Evolutionary conservation across 2,888 invertebrate species (phyloP).

Genomic region (Dasypolia templi): DNA sequence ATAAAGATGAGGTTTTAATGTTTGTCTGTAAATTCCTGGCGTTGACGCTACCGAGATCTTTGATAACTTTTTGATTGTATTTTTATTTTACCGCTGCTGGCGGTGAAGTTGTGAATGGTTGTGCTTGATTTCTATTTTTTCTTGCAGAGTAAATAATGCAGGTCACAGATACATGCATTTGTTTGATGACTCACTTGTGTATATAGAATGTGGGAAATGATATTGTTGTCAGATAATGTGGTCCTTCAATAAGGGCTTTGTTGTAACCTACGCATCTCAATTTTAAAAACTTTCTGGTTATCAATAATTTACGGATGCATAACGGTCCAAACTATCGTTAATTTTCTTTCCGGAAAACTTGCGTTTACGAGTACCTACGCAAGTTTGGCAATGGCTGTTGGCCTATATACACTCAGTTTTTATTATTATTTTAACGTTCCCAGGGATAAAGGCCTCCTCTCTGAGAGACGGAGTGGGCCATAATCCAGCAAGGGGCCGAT

Average conservation of each 20-base stretch:
- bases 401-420: not conserved
- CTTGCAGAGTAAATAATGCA: not conserved
- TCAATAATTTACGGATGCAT: not conserved
- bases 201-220: not conserved
- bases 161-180: not conserved
- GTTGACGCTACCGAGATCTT: constrained; percentile 18
- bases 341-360: not conserved
- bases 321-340: not conserved
- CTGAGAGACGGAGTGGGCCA: not conserved
- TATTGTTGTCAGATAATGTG: not conserved
- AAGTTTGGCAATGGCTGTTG: not conserved
- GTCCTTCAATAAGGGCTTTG: not conserved
- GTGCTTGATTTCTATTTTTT: not conserved
- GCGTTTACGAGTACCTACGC: not conserved
- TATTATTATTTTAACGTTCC: not conserved
- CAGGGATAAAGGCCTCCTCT: not conserved
- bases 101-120: not conserved
- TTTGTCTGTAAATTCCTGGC: constrained; percentile 4
- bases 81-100: not conserved
- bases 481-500: not conserved
- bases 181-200: not conserved
- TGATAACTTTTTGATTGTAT: constrained; percentile 14
- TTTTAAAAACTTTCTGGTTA: not conserved
- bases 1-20: constrained; percentile 26
- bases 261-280: not conserved